Evolutionary conservation across 23 tunicate genomes (phyloP).

Genomic region (Trididemnum nubilum): DNA sequence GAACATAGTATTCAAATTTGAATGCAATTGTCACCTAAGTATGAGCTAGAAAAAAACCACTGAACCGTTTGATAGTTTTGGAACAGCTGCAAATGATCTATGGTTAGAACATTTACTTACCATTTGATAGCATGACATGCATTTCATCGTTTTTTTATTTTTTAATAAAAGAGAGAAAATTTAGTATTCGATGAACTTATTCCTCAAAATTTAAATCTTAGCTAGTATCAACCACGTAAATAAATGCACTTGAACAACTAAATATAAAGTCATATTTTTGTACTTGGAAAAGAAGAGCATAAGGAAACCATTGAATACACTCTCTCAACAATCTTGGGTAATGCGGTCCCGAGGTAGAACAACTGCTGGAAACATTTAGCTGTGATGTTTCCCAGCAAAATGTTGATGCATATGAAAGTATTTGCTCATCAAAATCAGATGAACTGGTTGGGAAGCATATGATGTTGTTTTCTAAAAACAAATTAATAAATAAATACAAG

Average conservation of each 20-base stretch:
- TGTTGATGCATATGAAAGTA: constrained; percentile 39
- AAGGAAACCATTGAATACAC: constrained; percentile 48
- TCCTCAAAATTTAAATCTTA: not conserved
- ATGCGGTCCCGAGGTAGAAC: not conserved
- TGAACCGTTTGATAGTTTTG: too few relatives aligned
- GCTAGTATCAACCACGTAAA: not conserved
- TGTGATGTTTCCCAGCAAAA: constrained; percentile 45
- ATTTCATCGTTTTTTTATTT: too few relatives aligned
- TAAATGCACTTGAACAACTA: too few relatives aligned
- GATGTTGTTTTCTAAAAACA: constrained; percentile 13
- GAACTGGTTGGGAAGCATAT: constrained; percentile 40
- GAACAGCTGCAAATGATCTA: too few relatives aligned
- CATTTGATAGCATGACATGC: too few relatives aligned
- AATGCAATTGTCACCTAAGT: too few relatives aligned
- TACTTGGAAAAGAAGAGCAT: constrained; percentile 50
- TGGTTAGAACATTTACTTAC: too few relatives aligned
- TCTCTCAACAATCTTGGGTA: constrained; percentile 1
- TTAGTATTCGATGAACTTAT: not conserved
- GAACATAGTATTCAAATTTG: too few relatives aligned
- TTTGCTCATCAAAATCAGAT: not conserved
- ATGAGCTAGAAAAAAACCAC: too few relatives aligned
- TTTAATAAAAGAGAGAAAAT: too few relatives aligned
- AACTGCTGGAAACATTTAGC: not conserved
- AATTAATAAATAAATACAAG: too few relatives aligned
- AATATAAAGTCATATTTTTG: not conserved